Evolutionary conservation across 2,797 vertebrate species (phyloP).

Genomic region (Cryptoblepharus egeriae): DNA sequence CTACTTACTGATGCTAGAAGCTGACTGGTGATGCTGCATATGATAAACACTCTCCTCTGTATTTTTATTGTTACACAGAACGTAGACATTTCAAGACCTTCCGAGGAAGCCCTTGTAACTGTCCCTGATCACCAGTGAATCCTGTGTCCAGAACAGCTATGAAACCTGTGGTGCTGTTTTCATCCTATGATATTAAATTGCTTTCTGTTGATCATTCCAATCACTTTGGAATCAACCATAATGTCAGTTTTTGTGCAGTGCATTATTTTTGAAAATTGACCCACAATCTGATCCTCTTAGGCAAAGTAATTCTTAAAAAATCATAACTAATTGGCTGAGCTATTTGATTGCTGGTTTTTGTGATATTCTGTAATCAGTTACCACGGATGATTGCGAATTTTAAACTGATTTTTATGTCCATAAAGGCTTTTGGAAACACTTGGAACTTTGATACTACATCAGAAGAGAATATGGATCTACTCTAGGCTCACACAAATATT

Average conservation of each 20-base stretch:
- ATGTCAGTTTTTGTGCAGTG: conserved; percentile 29
- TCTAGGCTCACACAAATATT: conserved; percentile 13
- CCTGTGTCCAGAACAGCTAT: conserved; percentile 56
- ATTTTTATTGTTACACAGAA: conserved; percentile 78
- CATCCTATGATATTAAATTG: conserved; percentile 58
- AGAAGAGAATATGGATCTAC: not conserved
- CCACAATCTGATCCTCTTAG: conserved; percentile 53
- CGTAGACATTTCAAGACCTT: conserved; percentile 81
- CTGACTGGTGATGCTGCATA: conserved; percentile 29
- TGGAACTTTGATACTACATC: not conserved
- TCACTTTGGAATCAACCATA: conserved; percentile 47
- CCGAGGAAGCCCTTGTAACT: conserved; percentile 82
- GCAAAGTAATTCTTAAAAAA: conserved; percentile 18
- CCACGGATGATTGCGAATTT: conserved; percentile 26
- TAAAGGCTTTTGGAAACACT: not conserved
- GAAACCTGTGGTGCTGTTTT: conserved; percentile 60
- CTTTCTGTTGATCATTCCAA: conserved; percentile 46
- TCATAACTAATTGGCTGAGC: not conserved
- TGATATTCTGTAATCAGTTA: conserved; percentile 12
- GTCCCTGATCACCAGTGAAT: conserved; percentile 82
- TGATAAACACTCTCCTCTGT: conserved; percentile 67
- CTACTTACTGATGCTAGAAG: conserved; percentile 37
- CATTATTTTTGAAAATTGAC: conserved; percentile 14
- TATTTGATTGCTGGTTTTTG: conserved; percentile 33
- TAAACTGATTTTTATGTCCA: conserved; percentile 5